Base-by-base conservation (phyloP, 2,113 vertebrate genomes). In the Neolamprologus falcicula region DNA sequence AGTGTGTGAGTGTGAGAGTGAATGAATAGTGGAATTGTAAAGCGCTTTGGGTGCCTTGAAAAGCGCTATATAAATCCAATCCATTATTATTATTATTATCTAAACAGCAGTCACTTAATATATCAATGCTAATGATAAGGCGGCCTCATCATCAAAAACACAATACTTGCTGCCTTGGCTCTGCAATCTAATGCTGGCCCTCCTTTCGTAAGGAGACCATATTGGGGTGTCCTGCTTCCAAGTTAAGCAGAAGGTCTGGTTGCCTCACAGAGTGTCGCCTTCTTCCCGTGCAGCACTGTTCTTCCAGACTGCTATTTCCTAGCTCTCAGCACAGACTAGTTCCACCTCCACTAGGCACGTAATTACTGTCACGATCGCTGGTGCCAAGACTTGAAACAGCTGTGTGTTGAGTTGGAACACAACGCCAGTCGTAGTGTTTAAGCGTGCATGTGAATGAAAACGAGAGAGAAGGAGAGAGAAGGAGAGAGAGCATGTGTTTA, bases 341-440 rank as follows among this genome's bases (percentile, higher is more conserved):
- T 85, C 88, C 78, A 86, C 86, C 85, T 91, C 82, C 86, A 87
- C 61, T 37, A 76, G 83, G 54, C 78, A 93, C 82, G 85, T 95
- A 95, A 94, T 96, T 94, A 95, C 89, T 87, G 92, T 91, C 86
- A 93, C 88, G 80, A 66, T 88, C 54, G 82, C 86, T 79, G 84
- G 82, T 80, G 89, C 63, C 50, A 88, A 86, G 78, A 71, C 86
- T 90, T 42, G 52, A 80, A 90, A 88, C 86, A 93, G 83, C 90
- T 92, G 87, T 71, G 87, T 73, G 83, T 85, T 86, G 80, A 84
- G 79, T 80, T 10, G 4, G 24, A 68, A 86, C 81, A 79, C 26
- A 68, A 76, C 3, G 7, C 9, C 17, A 19, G 82, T 55, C 47
- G 19, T 61, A 71, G n/a, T 82, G 55, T 92, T 84, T 63, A 83